phyloP scores from a whole-genome alignment of 2,888 invertebrate genomes.

The Ephialtes manifestator region DNA sequence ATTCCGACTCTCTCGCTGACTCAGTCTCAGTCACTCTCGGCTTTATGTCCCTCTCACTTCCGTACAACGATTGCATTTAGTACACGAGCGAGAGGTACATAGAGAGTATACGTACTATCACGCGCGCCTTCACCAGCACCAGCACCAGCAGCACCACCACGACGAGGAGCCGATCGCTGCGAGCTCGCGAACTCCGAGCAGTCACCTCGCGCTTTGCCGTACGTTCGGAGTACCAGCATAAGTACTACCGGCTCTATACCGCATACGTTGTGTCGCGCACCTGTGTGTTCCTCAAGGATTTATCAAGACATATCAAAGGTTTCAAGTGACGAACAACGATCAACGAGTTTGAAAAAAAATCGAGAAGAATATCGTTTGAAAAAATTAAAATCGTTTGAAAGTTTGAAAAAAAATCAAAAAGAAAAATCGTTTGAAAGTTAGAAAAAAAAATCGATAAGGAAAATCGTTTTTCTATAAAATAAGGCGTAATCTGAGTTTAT shows the following conservation, averaged over 20 bases:
- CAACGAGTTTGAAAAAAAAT: neutral
- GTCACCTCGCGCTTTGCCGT: conserved; percentile 69
- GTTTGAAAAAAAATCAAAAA: too few species aligned
- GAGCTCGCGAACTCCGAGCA: conserved; percentile 62
- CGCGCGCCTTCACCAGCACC: conserved; percentile 27
- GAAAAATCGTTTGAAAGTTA: neutral
- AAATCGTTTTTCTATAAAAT: too few species aligned
- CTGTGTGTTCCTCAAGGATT: conserved; percentile 26
- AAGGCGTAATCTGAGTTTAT: too few species aligned
- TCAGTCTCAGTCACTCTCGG: conserved; percentile 17
- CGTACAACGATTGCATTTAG: conserved; percentile 61
- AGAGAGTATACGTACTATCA: conserved; percentile 22
- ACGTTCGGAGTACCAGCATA: conserved; percentile 63
- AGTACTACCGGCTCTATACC: conserved; percentile 29
- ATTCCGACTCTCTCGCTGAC: conserved; percentile 60
- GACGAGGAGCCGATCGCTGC: conserved; percentile 56
- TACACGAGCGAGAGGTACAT: conserved; percentile 36
- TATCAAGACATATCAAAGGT: conserved; percentile 1
- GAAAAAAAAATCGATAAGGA: neutral
- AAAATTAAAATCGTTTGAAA: neutral
- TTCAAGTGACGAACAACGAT: neutral
- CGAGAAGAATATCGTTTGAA: neutral
- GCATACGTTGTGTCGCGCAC: conserved; percentile 3
- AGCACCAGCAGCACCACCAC: conserved; percentile 17
- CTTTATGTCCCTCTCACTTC: conserved; percentile 40